These are phyloP conservation scores for Gortyna flavago DNA, from an alignment of 2,888 invertebrate species.

Conservation along the genomic window DNA sequence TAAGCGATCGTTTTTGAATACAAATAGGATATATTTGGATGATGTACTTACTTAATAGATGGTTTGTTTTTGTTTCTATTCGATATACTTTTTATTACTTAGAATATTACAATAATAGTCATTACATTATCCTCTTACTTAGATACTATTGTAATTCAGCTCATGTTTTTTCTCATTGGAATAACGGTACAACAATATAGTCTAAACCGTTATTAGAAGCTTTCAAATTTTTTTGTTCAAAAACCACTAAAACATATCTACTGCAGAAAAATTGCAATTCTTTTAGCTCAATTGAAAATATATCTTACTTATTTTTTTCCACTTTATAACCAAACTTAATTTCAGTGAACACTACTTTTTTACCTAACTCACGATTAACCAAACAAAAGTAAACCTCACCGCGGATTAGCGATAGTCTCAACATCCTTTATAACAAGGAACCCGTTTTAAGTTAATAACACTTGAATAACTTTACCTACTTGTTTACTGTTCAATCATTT, in stretches of 20 bases:
- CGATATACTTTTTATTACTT: conserved; percentile 22
- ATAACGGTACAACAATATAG: too few species aligned
- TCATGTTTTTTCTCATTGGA: neutral
- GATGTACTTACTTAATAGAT: conserved; percentile 41
- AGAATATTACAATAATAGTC: neutral
- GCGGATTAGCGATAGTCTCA: conserved; percentile 37
- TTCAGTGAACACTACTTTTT: neutral
- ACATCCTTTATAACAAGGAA: conserved; percentile 44
- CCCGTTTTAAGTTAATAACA: conserved; percentile 51
- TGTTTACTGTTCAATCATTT: conserved; percentile 69
- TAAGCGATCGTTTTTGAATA: conserved; percentile 77
- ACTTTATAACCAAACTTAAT: neutral
- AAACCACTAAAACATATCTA: too few species aligned
- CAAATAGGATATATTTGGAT: conserved; percentile 68
- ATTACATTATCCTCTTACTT: neutral
- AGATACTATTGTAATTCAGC: neutral
- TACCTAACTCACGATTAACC: neutral
- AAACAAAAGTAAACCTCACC: neutral
- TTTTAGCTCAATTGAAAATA: neutral
- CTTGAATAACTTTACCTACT: conserved; percentile 63
- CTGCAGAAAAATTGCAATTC: too few species aligned
- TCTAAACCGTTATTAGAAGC: too few species aligned
- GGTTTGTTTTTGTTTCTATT: conserved; percentile 48
- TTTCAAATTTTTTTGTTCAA: too few species aligned
- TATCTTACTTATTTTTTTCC: neutral